These are phyloP conservation scores for Drosophila kanapiae DNA, from an alignment of 1,140 invertebrate species.

Conservation along the genomic window DNA sequence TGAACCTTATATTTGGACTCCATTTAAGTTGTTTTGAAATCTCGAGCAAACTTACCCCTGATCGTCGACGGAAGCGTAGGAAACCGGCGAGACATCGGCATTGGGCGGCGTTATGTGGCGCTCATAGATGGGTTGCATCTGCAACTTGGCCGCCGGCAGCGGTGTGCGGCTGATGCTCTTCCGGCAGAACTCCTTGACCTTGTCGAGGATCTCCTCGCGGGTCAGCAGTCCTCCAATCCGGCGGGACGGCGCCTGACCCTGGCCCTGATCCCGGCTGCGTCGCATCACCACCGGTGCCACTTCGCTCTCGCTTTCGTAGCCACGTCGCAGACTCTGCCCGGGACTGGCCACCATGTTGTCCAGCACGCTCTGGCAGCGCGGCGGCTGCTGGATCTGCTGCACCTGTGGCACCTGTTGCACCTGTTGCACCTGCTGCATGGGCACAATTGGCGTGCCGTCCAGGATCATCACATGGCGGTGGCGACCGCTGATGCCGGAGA, in stretches of 20 bases:
- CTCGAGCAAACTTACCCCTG: slow-evolving; percentile 10
- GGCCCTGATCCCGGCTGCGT: slow-evolving; percentile 32
- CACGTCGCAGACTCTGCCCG: slow-evolving; percentile 19
- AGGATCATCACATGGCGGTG: slow-evolving; percentile 61
- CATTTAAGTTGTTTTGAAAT: background rate
- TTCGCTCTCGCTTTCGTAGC: slow-evolving; percentile 68
- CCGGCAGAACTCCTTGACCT: slow-evolving; percentile 82
- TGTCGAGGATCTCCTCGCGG: slow-evolving; percentile 81
- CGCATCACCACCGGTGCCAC: slow-evolving; percentile 66
- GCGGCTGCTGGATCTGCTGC: slow-evolving; percentile 26
- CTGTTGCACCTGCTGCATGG: slow-evolving; percentile 10
- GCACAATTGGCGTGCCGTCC: slow-evolving; percentile 41
- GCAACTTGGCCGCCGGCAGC: slow-evolving; percentile 32
- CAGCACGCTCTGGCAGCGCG: slow-evolving; percentile 76
- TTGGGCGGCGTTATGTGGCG: slow-evolving; percentile 14
- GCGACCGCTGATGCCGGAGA: slow-evolving; percentile 60
- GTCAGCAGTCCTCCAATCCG: slow-evolving; percentile 76
- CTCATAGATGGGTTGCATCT: slow-evolving; percentile 64
- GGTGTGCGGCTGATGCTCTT: slow-evolving; percentile 75
- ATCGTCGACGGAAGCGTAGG: slow-evolving; percentile 76
- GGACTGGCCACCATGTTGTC: slow-evolving; percentile 58
- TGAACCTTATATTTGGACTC: no score
- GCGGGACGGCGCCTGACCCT: slow-evolving; percentile 11
- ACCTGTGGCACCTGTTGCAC: background rate
- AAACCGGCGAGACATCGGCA: slow-evolving; percentile 77